Conservation (phyloP, 2,797 vertebrate species). For the Cirrhinus molitorella region DNA sequence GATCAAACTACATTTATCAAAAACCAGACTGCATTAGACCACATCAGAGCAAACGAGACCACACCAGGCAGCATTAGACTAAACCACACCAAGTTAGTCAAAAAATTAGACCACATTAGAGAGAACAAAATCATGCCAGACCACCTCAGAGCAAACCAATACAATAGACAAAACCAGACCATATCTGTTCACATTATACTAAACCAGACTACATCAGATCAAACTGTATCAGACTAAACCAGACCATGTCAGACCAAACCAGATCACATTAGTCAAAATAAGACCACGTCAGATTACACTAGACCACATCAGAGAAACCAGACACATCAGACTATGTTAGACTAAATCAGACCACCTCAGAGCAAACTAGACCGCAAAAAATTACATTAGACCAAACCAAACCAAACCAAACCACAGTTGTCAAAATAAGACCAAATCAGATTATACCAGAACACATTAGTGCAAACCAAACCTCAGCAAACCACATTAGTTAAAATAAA, state of each 20-base stretch:
- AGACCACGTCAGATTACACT: background rate
- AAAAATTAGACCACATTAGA: background rate
- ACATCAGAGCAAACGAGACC: background rate
- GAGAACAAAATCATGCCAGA: background rate
- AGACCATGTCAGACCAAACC: background rate
- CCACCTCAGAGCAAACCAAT: too few species aligned
- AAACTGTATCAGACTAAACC: background rate
- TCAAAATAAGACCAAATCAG: background rate
- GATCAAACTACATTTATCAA: too few species aligned
- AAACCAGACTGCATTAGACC: fast-evolving
- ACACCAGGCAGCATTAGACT: background rate
- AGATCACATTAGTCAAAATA: too few species aligned
- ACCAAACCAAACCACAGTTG: background rate
- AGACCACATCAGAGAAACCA: too few species aligned
- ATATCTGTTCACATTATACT: too few species aligned
- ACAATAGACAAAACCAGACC: background rate
- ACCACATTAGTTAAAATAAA: too few species aligned
- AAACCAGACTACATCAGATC: background rate
- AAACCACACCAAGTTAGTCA: background rate
- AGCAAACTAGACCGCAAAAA: background rate
- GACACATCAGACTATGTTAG: background rate
- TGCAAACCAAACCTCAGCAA: too few species aligned
- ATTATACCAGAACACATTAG: background rate
- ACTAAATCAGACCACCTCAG: background rate
- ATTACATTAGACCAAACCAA: background rate